phyloP scores from a whole-genome alignment of 2,797 vertebrate species.

The Fratercula arctica region DNA sequence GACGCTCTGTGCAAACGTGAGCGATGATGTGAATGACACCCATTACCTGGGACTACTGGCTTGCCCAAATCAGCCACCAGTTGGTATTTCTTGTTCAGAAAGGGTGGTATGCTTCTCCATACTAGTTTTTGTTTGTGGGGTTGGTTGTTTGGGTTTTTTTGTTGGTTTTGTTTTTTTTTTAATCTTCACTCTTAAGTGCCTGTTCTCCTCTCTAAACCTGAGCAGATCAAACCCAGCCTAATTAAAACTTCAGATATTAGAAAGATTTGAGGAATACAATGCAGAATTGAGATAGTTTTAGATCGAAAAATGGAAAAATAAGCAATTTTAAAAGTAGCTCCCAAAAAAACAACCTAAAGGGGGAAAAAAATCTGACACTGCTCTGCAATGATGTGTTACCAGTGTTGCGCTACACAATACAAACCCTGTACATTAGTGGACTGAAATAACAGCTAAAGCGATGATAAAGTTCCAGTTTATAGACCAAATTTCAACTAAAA shows the following conservation, averaged over 20 bases:
- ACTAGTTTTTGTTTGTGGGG: too few species aligned
- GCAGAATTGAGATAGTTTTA: not conserved
- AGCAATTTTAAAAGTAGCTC: not conserved
- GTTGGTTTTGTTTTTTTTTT: not conserved
- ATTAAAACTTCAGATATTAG: not conserved
- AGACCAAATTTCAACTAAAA: not conserved
- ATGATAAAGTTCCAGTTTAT: not conserved
- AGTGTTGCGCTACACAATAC: not conserved
- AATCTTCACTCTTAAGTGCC: not conserved
- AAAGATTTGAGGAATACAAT: not conserved
- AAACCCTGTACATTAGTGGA: not conserved
- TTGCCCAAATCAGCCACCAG: not conserved
- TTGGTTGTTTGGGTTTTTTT: not conserved
- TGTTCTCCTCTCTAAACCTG: not conserved
- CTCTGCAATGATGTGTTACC: not conserved
- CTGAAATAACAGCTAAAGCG: not conserved
- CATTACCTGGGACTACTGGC: not conserved
- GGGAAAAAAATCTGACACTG: not conserved
- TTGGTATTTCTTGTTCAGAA: not conserved
- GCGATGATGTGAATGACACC: rapidly evolving
- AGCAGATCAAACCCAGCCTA: not conserved
- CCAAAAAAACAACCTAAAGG: not conserved
- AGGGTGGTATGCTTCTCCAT: not conserved
- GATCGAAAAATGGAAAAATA: not conserved
- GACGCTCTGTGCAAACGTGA: rapidly evolving